phyloP scores from a whole-genome alignment of 2,113 vertebrate genomes.

The Coptodon rendalli region DNA sequence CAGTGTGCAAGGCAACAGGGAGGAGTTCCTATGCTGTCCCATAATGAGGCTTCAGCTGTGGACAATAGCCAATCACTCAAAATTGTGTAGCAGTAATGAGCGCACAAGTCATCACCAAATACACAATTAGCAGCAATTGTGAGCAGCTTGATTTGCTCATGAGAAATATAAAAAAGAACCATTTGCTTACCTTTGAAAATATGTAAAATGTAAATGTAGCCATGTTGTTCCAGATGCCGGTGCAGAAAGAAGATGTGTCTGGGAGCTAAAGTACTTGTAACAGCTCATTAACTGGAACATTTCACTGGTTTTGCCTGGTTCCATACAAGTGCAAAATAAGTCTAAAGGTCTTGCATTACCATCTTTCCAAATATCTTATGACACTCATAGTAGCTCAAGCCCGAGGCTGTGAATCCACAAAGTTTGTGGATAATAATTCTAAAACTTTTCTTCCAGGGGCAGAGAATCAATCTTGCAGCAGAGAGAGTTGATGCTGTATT shows the following conservation, averaged over 20 bases:
- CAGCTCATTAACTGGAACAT: constrained; percentile 16
- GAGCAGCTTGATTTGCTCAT: not conserved
- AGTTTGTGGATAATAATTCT: constrained; percentile 16
- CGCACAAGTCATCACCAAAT: not conserved
- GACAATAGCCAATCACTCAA: constrained; percentile 34
- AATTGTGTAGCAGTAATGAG: not conserved
- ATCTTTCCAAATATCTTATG: constrained; percentile 15
- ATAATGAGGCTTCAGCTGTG: constrained; percentile 16
- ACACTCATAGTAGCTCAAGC: not conserved
- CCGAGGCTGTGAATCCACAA: not conserved
- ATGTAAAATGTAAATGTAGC: not conserved
- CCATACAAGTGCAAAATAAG: constrained; percentile 6
- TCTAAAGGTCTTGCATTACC: constrained; percentile 27
- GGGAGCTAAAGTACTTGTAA: not conserved
- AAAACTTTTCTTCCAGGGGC: constrained; percentile 16
- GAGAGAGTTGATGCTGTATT: constrained; percentile 2
- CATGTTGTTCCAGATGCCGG: not conserved
- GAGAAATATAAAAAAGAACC: not conserved
- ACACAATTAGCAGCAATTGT: not conserved
- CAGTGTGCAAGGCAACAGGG: not conserved
- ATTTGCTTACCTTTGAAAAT: not conserved
- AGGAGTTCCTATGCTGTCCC: not conserved
- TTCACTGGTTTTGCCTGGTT: not conserved
- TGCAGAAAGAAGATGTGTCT: not conserved
- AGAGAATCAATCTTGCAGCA: constrained; percentile 3